Conservation (phyloP, 1,140 invertebrate genomes). For the Polyergus mexicanus region DNA sequence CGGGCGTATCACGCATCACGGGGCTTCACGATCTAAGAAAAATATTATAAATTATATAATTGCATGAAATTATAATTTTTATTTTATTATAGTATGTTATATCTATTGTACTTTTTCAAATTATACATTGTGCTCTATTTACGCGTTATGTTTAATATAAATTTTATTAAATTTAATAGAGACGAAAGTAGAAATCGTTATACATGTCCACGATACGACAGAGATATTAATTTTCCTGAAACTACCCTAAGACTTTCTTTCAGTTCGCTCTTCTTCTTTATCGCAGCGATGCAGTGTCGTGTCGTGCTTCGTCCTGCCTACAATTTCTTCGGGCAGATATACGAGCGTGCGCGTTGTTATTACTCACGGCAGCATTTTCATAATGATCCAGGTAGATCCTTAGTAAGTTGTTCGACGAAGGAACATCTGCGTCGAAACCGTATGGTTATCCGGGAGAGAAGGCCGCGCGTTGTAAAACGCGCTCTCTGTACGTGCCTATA, state of each 20-base stretch:
- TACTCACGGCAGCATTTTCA: slow-evolving; percentile 30
- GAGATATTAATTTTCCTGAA: background rate
- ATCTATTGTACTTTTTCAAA: no score
- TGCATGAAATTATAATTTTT: no score
- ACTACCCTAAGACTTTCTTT: background rate
- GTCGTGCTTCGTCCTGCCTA: background rate
- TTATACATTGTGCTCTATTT: no score
- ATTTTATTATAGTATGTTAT: no score
- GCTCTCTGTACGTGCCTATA: background rate
- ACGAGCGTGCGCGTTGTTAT: background rate
- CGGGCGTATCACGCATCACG: no score
- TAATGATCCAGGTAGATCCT: slow-evolving; percentile 19
- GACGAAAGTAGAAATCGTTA: no score
- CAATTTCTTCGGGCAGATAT: slow-evolving; percentile 21
- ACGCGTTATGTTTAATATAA: no score
- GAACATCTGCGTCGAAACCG: slow-evolving; percentile 38
- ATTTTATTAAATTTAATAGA: no score
- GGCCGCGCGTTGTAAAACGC: background rate
- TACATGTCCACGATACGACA: no score
- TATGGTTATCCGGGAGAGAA: slow-evolving; percentile 8
- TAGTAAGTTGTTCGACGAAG: background rate
- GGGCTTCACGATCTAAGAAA: no score
- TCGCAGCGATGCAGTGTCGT: background rate
- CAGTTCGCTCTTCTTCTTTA: background rate
- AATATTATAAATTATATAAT: no score